Conservation (phyloP, 2,888 invertebrate genomes). For the Asteroscopus sphinx region DNA sequence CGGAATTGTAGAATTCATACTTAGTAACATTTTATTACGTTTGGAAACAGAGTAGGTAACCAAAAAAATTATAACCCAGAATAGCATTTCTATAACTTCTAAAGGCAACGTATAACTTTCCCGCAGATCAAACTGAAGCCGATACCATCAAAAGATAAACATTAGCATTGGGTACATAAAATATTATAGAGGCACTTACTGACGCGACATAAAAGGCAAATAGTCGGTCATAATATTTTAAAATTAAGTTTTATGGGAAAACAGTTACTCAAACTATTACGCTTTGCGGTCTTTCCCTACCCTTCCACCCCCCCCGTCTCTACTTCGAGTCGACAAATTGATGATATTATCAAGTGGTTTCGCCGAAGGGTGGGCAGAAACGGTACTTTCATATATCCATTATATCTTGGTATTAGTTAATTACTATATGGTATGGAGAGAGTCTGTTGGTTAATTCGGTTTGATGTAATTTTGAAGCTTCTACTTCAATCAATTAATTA, state of each 20-base stretch:
- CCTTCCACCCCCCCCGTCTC: not conserved
- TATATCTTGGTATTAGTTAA: too few relatives aligned
- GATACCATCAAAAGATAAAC: slow-evolving; percentile 42
- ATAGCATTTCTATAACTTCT: slow-evolving; percentile 3
- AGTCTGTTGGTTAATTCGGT: too few relatives aligned
- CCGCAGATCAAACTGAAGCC: slow-evolving; percentile 41
- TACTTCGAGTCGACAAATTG: slow-evolving; percentile 30
- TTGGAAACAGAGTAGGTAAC: not conserved
- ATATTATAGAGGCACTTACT: slow-evolving; percentile 48
- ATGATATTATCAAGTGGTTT: slow-evolving; percentile 38
- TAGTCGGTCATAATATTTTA: slow-evolving; percentile 39
- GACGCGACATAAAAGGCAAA: slow-evolving; percentile 33
- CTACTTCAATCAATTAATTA: too few relatives aligned
- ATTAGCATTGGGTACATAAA: slow-evolving; percentile 38
- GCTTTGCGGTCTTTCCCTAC: not conserved
- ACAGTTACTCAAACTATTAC: slow-evolving; percentile 30
- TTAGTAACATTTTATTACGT: not conserved
- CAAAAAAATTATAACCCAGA: slow-evolving; percentile 1
- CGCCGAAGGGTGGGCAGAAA: not conserved
- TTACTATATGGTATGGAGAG: too few relatives aligned
- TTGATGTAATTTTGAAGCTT: too few relatives aligned
- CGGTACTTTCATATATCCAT: too few relatives aligned
- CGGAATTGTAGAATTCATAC: too few relatives aligned
- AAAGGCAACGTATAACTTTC: slow-evolving; percentile 31
- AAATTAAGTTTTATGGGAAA: slow-evolving; percentile 44